Base-by-base conservation (phyloP, 2,797 vertebrate species). In the Pangasius krempfi region DNA sequence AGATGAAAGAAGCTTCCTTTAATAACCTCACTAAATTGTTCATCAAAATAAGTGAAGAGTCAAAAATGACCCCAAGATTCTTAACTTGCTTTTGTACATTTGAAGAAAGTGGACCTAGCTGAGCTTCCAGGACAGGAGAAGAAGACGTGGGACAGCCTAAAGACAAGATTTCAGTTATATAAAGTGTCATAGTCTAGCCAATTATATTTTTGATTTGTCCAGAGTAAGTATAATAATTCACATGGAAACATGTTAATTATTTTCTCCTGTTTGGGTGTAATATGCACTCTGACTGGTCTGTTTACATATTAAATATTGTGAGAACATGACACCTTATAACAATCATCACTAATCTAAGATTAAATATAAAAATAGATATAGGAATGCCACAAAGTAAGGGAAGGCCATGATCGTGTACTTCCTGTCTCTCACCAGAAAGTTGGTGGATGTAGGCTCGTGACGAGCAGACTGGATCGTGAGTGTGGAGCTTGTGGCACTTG, bases 401-500 rank as follows among this genome's bases (percentile, higher is more conserved):
- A 84, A 68, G 47, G 7, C 27, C 47, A 68, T 12, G 47, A 85
- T 70, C 72, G 79, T 52, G 75, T 16, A 50, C 16, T 22, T 13
- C 58, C 30, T 56, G 76, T 56, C 1, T 81, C 9, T 58, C 25
- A 58, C 14, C 47, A 54, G 76, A 62, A 64, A 66, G 18, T 82
- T 85, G 12, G 50, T 47, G 12, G n/a, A 86, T 22, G 37, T 10
- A 54, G 18, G 50, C 75, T 86, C 54, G 62, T 87, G 25, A 58
- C 86, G 72, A 70, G 50, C 66, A 79, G 75, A 27, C 33, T 89
- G 58, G 30, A 82, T 70, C 9, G 37, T 81, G 81, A 78, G 83
- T 73, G 86, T 75, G 75, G 84, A 64, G 66, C 84, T 84, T 85
- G 66, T 81, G 62, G 27, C 50, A 33, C 60, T 86, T 73, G 82